Conservation (phyloP, 1,140 invertebrate species). For the Scaptomyza graminum region DNA sequence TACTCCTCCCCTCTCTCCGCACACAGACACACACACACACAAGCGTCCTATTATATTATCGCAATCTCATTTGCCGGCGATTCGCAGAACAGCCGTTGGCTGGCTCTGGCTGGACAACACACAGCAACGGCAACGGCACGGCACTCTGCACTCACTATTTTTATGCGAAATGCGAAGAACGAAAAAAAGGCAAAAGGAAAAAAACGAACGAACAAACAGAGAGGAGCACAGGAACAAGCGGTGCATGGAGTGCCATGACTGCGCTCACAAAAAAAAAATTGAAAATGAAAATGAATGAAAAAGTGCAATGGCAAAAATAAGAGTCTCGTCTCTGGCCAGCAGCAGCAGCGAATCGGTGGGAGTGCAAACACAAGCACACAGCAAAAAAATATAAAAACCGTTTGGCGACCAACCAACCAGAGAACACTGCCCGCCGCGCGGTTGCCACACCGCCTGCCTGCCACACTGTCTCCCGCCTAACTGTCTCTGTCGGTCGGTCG, state of each 20-base stretch:
- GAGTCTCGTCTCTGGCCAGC: constrained; percentile 38
- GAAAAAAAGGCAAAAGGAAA: not conserved
- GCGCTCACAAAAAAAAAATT: no score
- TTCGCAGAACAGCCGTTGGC: constrained; percentile 59
- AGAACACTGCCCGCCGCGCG: constrained; percentile 46
- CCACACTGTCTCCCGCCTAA: constrained; percentile 4
- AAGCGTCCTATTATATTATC: constrained; percentile 56
- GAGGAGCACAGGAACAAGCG: constrained; percentile 3
- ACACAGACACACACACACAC: constrained; percentile 15
- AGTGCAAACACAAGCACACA: constrained; percentile 58
- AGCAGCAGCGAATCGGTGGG: constrained; percentile 52
- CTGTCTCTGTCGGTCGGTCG: constrained; percentile 1
- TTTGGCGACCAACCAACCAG: constrained; percentile 64
- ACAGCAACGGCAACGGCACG: no score
- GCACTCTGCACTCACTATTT: constrained; percentile 34
- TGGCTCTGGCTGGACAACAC: constrained; percentile 23
- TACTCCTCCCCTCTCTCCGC: not conserved
- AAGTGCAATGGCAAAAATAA: constrained; percentile 39
- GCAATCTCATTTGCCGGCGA: constrained; percentile 55
- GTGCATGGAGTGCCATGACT: constrained; percentile 7
- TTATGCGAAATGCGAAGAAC: constrained; percentile 34
- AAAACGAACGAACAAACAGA: constrained; percentile 17
- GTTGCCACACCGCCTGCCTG: not conserved
- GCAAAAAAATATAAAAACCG: no score
- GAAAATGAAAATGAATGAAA: constrained; percentile 48